Conservation (phyloP, 2,797 vertebrate genomes). For the Parauchenoglanis punctatus region DNA sequence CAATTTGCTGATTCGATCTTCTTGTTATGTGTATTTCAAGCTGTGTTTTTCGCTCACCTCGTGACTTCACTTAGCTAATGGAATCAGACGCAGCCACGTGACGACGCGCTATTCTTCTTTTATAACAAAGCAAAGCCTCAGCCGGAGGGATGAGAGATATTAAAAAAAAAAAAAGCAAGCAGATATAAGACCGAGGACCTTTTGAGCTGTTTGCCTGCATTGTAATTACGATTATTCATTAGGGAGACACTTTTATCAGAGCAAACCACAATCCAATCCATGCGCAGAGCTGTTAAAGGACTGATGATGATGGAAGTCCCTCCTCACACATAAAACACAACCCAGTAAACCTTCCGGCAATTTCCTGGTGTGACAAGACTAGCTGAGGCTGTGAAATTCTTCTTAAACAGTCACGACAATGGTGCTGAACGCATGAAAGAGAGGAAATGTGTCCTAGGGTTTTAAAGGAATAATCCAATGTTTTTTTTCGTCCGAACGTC, state of each 20-base stretch:
- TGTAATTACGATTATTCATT: not conserved
- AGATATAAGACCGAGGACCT: not conserved
- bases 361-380: not conserved
- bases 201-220: not conserved
- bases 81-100: constrained; percentile 42
- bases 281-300: not conserved
- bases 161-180: not conserved
- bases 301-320: not conserved
- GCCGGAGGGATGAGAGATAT: too few species aligned
- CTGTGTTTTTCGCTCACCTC: constrained; percentile 51
- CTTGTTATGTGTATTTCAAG: constrained; percentile 60
- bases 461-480: not conserved
- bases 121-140: not conserved
- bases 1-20: constrained; percentile 52
- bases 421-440: not conserved
- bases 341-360: not conserved
- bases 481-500: not conserved
- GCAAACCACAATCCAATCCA: not conserved
- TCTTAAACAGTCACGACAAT: not conserved
- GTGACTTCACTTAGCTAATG: constrained; percentile 63
- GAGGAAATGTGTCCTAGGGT: not conserved
- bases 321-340: not conserved
- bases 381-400: not conserved
- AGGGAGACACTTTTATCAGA: not conserved
- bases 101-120: constrained; percentile 14